Base-by-base conservation (phyloP, 2,113 vertebrate species). In the Mesembrinibis cayennensis region DNA sequence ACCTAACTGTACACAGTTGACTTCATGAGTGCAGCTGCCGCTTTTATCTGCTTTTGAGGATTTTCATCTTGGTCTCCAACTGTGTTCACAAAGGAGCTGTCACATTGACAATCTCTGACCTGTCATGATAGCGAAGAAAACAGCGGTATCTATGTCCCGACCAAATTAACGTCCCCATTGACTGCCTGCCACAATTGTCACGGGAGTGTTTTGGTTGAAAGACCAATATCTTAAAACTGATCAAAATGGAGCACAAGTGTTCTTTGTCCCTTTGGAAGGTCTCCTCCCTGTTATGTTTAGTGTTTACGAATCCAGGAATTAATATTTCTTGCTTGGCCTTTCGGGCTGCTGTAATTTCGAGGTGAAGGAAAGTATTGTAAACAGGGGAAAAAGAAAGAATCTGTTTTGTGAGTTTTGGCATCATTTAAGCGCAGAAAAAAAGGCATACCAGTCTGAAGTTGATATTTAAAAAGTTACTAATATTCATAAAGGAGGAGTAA, bases 391-490 rank as follows among this genome's bases (percentile, higher is more conserved):
- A 73, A 58, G 13, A 66, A 80, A 40, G 23, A 20, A 70, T 5
- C 26, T 62, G 1, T 66, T 71, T 30, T 63, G 16, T 77, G 61
- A 53, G 3, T 22, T 93, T 72, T 40, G 38, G 8, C 25, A 40
- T 86, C 4, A 23, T 76, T 50, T 36, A 80, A 47, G 21, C 74
- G 34, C 50, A 74, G 45, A 30, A 58, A 52, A 53, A 44, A 72
- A 73, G 4, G 1, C 0, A 0, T 7, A 11, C 1, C 5, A 26
- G 4, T 63, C 21, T 59, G 52, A 89, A 84, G 21, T 25, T 55
- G 47, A 1, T 52, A 10, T 21, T 82, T 83, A 13, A 32, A 36
- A 73, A 19, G 6, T 59, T 93, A 26, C 5, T 34, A 13, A 7
- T 74, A 42, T 62, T 77, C 65, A 34, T 42, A 52, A 73, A 56